Conservation (phyloP, 2,797 vertebrate genomes). For the Micromesistius poutassou region DNA sequence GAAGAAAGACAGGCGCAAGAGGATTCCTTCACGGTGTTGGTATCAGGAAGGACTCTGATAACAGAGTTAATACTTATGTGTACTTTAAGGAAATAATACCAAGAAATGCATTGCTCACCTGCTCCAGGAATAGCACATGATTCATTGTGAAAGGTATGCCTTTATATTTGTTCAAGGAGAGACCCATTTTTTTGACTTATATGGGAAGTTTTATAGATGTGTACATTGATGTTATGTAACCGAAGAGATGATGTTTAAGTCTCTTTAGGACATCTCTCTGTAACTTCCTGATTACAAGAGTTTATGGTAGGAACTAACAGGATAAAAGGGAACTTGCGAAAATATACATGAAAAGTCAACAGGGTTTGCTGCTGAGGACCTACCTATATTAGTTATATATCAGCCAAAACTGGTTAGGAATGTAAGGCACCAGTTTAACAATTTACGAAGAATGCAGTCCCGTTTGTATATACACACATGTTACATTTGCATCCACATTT, state of each 20-base stretch:
- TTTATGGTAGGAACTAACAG: slow-evolving; percentile 16
- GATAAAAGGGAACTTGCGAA: background rate
- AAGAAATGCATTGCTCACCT: too few species aligned
- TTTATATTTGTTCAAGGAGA: background rate
- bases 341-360: background rate
- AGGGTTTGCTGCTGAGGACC: background rate
- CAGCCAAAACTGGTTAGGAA: background rate
- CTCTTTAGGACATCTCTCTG: background rate
- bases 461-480: background rate
- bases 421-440: background rate
- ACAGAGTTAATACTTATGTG: too few species aligned
- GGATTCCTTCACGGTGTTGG: too few species aligned
- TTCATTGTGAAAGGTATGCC: too few species aligned
- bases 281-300: slow-evolving; percentile 22
- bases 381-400: background rate
- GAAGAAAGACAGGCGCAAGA: background rate
- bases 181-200: background rate
- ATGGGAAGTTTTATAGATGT: background rate
- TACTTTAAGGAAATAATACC: too few species aligned
- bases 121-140: too few species aligned
- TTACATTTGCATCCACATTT: background rate
- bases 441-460: background rate
- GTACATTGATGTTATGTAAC: background rate
- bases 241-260: background rate
- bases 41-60: too few species aligned